These are phyloP conservation scores for Semaprochilodus insignis DNA, from an alignment of 2,797 vertebrate species.

Conservation along the genomic window DNA sequence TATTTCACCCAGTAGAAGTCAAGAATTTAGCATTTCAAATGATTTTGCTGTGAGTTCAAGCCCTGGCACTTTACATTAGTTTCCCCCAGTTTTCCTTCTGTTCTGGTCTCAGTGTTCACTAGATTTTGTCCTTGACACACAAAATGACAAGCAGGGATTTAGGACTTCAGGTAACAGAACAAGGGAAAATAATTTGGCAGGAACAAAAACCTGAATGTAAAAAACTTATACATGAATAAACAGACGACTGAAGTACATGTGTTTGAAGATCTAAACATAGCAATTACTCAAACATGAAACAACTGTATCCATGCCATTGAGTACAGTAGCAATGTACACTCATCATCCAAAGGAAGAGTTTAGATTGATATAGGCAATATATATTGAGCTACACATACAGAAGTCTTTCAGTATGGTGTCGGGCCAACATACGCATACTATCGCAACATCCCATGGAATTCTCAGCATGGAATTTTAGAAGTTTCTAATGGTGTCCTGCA, in stretches of 20 bases:
- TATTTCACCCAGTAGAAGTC: conserved; percentile 11
- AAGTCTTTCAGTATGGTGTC: too few species aligned
- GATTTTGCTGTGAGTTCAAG: conserved; percentile 16
- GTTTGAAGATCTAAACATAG: background rate
- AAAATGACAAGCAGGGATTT: conserved; percentile 7
- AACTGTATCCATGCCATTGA: too few species aligned
- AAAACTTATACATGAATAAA: conserved; percentile 16
- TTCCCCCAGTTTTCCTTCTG: background rate
- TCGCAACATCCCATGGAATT: too few species aligned
- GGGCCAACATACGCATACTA: too few species aligned
- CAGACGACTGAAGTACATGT: background rate
- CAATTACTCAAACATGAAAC: conserved; percentile 16
- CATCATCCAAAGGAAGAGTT: too few species aligned
- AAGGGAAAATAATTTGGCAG: conserved; percentile 4
- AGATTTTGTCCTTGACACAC: conserved; percentile 19
- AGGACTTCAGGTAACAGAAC: conserved; percentile 20
- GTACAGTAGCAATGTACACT: background rate
- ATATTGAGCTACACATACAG: too few species aligned
- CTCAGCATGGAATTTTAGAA: too few species aligned
- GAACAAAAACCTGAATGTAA: conserved; percentile 11
- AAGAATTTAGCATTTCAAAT: conserved; percentile 35
- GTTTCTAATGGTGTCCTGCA: too few species aligned
- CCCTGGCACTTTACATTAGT: conserved; percentile 29
- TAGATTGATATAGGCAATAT: too few species aligned
- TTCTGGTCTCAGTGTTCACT: conserved; percentile 13